phyloP scores from a whole-genome alignment of 2,888 invertebrate genomes.

The Subacronicta megacephala region DNA sequence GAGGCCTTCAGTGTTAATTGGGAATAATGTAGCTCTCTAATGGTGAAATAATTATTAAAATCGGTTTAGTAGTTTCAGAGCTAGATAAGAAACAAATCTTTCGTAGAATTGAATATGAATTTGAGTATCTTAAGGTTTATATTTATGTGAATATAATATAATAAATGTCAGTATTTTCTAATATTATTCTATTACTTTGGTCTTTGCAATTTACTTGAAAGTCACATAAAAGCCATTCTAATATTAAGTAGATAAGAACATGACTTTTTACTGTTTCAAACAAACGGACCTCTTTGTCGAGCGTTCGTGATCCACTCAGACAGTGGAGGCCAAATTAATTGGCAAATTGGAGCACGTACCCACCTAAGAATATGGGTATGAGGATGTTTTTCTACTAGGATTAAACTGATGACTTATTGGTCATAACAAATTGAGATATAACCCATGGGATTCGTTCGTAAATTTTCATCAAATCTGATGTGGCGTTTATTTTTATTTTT shows the following conservation, averaged over 20 bases:
- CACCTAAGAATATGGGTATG: constrained; percentile 24
- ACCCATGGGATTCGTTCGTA: constrained; percentile 21
- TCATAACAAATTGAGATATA: constrained; percentile 29
- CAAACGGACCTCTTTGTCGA: constrained; percentile 18
- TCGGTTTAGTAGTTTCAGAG: too few relatives aligned
- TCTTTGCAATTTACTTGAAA: too few relatives aligned
- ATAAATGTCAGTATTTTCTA: too few relatives aligned
- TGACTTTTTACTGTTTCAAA: constrained; percentile 27
- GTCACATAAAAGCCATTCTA: background rate
- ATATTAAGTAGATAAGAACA: constrained; percentile 14
- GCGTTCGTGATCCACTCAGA: constrained; percentile 51
- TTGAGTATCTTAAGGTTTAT: too few relatives aligned
- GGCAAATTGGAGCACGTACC: constrained; percentile 56
- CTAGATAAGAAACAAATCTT: too few relatives aligned
- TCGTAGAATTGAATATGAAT: too few relatives aligned
- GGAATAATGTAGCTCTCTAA: too few relatives aligned
- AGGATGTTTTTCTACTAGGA: constrained; percentile 26
- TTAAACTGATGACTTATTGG: constrained; percentile 38
- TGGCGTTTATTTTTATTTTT: background rate
- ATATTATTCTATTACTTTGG: too few relatives aligned
- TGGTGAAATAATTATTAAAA: too few relatives aligned
- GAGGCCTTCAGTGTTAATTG: too few relatives aligned
- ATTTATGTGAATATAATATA: too few relatives aligned
- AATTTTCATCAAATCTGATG: constrained; percentile 20
- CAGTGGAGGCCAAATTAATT: constrained; percentile 40